Conservation (phyloP, 1,140 invertebrate genomes). For the Psilanteris sp. region DNA sequence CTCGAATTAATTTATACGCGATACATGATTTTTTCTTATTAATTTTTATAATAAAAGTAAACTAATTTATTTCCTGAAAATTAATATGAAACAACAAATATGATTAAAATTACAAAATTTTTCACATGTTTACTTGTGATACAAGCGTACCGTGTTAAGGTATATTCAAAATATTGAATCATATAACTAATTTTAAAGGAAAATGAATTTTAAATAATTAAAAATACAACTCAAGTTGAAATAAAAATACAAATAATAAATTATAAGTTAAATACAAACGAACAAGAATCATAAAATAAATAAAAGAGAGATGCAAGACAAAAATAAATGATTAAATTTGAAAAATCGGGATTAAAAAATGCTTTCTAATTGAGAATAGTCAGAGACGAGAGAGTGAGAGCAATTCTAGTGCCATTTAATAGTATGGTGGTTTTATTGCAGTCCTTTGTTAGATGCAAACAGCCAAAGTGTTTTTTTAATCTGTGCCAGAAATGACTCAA, state of each 20-base stretch:
- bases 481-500: constrained; percentile 74
- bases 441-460: constrained; percentile 77
- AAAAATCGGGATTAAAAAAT: constrained; percentile 65
- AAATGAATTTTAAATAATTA: too few species aligned
- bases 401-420: constrained; percentile 82
- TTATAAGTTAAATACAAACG: constrained; percentile 29
- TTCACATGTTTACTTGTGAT: too few species aligned
- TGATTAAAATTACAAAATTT: constrained; percentile 30
- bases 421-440: constrained; percentile 79
- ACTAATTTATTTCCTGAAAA: too few species aligned
- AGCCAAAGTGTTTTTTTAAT: constrained; percentile 80
- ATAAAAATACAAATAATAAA: constrained; percentile 36
- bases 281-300: constrained; percentile 34
- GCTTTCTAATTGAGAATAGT: constrained; percentile 75
- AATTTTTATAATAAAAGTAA: too few species aligned
- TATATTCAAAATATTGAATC: too few species aligned
- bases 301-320: constrained; percentile 49
- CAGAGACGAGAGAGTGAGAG: constrained; percentile 77
- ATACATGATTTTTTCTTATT: too few species aligned
- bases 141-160: too few species aligned
- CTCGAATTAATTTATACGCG: constrained; percentile 63
- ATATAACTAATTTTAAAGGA: too few species aligned
- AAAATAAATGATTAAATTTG: constrained; percentile 51
- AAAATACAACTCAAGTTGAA: too few species aligned
- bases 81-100: too few species aligned